phyloP scores from a whole-genome alignment of 2,797 vertebrate species.

The Geotrypetes seraphini region DNA sequence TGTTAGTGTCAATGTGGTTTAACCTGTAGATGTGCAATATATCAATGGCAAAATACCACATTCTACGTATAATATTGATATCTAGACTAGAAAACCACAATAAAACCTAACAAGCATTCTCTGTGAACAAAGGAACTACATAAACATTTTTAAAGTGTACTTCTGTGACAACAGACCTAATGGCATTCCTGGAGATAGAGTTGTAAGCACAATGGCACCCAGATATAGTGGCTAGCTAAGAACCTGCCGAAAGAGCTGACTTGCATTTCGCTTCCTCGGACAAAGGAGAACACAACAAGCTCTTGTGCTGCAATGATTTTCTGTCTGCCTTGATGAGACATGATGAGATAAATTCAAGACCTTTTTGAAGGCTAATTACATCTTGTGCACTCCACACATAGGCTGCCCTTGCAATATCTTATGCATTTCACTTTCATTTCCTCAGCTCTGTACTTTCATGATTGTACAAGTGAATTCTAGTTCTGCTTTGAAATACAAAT shows the following conservation, averaged over 20 bases:
- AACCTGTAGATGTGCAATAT: too few relatives aligned
- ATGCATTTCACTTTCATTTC: constrained; percentile 4
- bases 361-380: constrained; percentile 31
- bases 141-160: too few relatives aligned
- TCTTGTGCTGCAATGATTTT: constrained; percentile 29
- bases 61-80: too few relatives aligned
- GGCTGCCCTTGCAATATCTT: neutral
- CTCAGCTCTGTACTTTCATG: neutral
- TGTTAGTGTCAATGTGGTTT: too few relatives aligned
- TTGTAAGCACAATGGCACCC: neutral
- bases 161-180: too few relatives aligned
- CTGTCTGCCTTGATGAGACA: constrained; percentile 26
- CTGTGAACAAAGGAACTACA: too few relatives aligned
- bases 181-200: constrained; percentile 3
- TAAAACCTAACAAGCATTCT: too few relatives aligned
- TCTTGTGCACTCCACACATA: neutral
- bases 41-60: too few relatives aligned
- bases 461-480: neutral
- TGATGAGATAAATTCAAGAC: constrained; percentile 28
- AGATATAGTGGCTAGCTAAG: constrained; percentile 5
- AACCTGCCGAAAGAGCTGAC: constrained; percentile 19
- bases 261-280: constrained; percentile 20
- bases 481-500: constrained; percentile 15
- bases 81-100: too few relatives aligned
- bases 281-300: constrained; percentile 11